Evolutionary conservation across 1,140 invertebrate genomes (phyloP), one percentile per base, ranked within the genome.

Genomic region (Cyclina sinensis): DNA sequence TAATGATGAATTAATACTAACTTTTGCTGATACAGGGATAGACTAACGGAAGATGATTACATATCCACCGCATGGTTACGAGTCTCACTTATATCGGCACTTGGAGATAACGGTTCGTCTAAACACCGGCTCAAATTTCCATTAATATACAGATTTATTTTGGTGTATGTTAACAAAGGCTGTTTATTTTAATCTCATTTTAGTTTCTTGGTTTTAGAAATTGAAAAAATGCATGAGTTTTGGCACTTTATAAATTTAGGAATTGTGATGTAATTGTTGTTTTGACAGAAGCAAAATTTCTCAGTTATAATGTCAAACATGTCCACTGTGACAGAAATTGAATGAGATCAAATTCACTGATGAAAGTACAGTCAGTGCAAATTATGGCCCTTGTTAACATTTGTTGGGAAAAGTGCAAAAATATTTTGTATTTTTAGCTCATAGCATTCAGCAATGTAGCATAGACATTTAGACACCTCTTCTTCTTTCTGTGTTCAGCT

Each of bases 31-130:
- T 83, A 73, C 91, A 95, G 95, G 95, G 95, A 95, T 91, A 91
- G 94, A 51, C 35, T 95, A 21, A 94, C 92, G n/a, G 90, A 94
- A 32, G 94, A 95, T 92, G 95, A 95, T 87, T 91, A 89, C 78
- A 92, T 94, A 27, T 89, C 90, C 32, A 90, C 94, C 21, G 80
- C 74, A 30, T 87, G 59, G 89, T 51, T 95, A 27, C 80, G 82
- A 0, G 81, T 91, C 18, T 84, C 90, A 32, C 16, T 85, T 48
- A 87, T 95, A n/a, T 93, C 94, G 18, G 91, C 91, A 12, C 73
- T 76, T 57, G 94, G 94, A 84, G 91, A 93, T 46, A 80, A 91
- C 78, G 94, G 94, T 94, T 94, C 88, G 94, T 94, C 68, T 37
- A 57, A 73, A 32, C 43, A 51, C 74, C 12, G 27, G 37, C 39